Conservation (phyloP, 2,113 vertebrate species). For the Ptilonorhynchus violaceus region DNA sequence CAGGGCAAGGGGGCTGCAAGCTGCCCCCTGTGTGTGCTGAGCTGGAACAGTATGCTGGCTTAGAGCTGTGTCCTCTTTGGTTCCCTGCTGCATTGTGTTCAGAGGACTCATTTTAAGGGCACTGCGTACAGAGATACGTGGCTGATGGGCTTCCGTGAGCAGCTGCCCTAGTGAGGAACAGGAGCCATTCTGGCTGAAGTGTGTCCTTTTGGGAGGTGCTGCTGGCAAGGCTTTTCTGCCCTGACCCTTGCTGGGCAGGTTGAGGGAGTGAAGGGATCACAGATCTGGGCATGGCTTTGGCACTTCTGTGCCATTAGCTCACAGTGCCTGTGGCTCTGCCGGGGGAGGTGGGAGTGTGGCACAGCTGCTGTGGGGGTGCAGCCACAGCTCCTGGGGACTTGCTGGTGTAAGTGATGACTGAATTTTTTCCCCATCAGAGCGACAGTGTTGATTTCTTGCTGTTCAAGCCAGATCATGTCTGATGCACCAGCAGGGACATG, state of each 20-base stretch:
- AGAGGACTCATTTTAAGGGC: background rate
- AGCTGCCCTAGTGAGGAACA: background rate
- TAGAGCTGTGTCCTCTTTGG: background rate
- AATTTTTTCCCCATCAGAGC: constrained; percentile 77
- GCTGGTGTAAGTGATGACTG: constrained; percentile 72
- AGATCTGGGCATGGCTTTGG: background rate
- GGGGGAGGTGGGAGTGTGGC: background rate
- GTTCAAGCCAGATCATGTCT: constrained; percentile 68
- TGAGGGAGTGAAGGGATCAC: background rate
- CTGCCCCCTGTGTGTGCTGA: background rate
- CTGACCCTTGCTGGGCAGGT: background rate
- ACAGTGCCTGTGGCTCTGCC: fast-evolving
- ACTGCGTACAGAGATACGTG: fast-evolving
- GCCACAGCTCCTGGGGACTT: background rate
- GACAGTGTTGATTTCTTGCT: constrained; percentile 69
- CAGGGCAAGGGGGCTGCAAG: too few relatives aligned
- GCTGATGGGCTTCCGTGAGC: background rate
- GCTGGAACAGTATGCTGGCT: background rate
- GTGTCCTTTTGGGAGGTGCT: background rate
- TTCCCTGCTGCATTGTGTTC: background rate
- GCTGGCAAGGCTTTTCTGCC: background rate
- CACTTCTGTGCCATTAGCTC: fast-evolving
- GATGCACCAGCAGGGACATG: constrained; percentile 41
- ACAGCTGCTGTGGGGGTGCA: background rate
- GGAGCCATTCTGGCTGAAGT: background rate